A percentile compares a stretch with the other conserved stretches of the same genome.
Evolutionary conservation across 2,797 vertebrate species (phyloP).

Genomic region (Coregonus sp.): DNA sequence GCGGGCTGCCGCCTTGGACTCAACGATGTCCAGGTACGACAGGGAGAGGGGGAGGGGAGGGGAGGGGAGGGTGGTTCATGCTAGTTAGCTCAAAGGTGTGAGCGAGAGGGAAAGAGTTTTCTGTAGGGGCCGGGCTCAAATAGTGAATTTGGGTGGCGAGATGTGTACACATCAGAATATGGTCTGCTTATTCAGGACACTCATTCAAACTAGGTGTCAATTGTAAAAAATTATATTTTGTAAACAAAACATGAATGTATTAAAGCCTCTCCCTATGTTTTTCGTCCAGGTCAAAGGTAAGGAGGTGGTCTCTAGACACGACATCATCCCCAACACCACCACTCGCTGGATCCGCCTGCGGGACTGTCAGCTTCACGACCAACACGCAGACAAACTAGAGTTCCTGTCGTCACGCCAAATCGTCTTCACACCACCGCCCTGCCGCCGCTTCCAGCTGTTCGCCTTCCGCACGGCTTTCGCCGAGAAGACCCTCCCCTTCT

Average conservation of each 20-base stretch:
- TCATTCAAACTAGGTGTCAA: background rate
- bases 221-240: too few relatives aligned
- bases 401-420: conserved; percentile 76
- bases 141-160: background rate
- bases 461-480: conserved; percentile 81
- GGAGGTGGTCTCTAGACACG: conserved; percentile 85
- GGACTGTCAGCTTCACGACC: conserved; percentile 79
- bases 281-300: conserved; percentile 81
- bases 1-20: conserved; percentile 82
- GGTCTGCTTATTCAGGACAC: background rate
- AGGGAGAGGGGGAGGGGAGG: conserved; percentile 57
- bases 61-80: background rate
- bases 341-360: conserved; percentile 85
- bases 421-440: conserved; percentile 80
- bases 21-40: conserved; percentile 79
- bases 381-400: conserved; percentile 75
- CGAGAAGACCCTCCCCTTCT: conserved; percentile 85
- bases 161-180: background rate
- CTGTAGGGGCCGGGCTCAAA: background rate
- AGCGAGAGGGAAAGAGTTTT: background rate
- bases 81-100: background rate
- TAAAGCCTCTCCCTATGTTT: background rate
- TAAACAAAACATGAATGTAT: too few relatives aligned
- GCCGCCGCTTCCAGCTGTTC: conserved; percentile 85
- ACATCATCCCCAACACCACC: conserved; percentile 88